These are phyloP conservation scores for Drosophila tsacasi DNA, from an alignment of 1,140 invertebrate species.

Conservation along the genomic window DNA sequence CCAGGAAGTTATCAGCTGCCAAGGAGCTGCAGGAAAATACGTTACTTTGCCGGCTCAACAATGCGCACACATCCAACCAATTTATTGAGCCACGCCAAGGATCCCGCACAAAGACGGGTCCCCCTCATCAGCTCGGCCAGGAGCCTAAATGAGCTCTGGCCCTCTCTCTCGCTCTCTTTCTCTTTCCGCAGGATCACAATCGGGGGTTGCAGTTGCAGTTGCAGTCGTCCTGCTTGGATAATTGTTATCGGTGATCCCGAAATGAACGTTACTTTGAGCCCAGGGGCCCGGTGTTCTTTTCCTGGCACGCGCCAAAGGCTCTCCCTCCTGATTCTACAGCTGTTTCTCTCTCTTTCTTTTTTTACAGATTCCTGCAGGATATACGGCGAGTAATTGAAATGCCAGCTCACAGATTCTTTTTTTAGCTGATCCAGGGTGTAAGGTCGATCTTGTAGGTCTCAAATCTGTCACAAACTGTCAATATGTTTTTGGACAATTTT, in stretches of 20 bases:
- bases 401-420: constrained; percentile 33
- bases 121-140: constrained; percentile 30
- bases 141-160: constrained; percentile 47
- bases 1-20: constrained; percentile 63
- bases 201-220: constrained; percentile 65
- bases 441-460: constrained; percentile 18
- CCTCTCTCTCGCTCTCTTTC: constrained; percentile 6
- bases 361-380: constrained; percentile 35
- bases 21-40: constrained; percentile 55
- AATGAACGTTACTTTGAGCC: constrained; percentile 73
- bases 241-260: constrained; percentile 78
- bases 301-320: constrained; percentile 69
- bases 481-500: constrained; percentile 34
- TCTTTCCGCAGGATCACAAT: background rate
- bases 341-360: constrained; percentile 22
- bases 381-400: constrained; percentile 28
- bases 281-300: constrained; percentile 64
- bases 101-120: constrained; percentile 27
- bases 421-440: constrained; percentile 23
- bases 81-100: constrained; percentile 44
- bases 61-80: constrained; percentile 22
- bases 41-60: constrained; percentile 59
- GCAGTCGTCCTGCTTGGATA: constrained; percentile 56
- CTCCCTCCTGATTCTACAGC: constrained; percentile 32
- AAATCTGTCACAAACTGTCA: constrained; percentile 43